Evolutionary conservation across 2,797 vertebrate species (phyloP), one percentile per base, ranked within the genome.

Genomic region (Heteromormyrus szaboi): DNA sequence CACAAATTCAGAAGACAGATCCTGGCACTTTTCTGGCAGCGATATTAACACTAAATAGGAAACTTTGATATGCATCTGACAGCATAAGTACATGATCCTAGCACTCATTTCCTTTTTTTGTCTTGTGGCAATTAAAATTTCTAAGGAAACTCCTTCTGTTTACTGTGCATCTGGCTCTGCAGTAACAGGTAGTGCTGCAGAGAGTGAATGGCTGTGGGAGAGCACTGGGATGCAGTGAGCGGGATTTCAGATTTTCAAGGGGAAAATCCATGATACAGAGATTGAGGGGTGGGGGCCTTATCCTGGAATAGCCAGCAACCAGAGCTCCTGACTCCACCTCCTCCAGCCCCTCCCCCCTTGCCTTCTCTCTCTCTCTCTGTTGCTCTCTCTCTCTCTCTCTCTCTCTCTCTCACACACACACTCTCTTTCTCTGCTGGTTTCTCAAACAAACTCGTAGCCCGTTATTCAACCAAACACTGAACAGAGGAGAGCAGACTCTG

Each of bases 331-430:
- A 76, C 92, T 90, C 91, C 72, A 88, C 89, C 83, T 85, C 56
- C 59, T 5, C 22, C 86, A 3, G 41, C 44, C 81, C 59, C 89
- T 19, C 87, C 56, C 86, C 46, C 89, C 76, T 29, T 72, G 87
- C 89, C 88, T 76, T 89, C 85, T 86, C 86, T 90, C 90, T 84
- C 76, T 84, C 76, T 65, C 56, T 90, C 90, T 91, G 53, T 17
- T 81, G 14, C 85, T 85, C 86, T 90, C 88, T 89, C 83, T 86
- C 86, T 90, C 88, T 90, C 88, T 89, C 83, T 84, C 88, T 62
- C 76, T 50, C 76, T 90, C 90, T 91, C 91, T 62, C 85, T 22
- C 89, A 89, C 87, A 41, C 65, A 79, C 86, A 19, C 68, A 22
- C 87, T 79, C 56, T 53, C 46, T 68, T 46, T 89, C 59, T 12